Base-by-base conservation (phyloP, 2,888 invertebrate genomes). In the Neria commutata region DNA sequence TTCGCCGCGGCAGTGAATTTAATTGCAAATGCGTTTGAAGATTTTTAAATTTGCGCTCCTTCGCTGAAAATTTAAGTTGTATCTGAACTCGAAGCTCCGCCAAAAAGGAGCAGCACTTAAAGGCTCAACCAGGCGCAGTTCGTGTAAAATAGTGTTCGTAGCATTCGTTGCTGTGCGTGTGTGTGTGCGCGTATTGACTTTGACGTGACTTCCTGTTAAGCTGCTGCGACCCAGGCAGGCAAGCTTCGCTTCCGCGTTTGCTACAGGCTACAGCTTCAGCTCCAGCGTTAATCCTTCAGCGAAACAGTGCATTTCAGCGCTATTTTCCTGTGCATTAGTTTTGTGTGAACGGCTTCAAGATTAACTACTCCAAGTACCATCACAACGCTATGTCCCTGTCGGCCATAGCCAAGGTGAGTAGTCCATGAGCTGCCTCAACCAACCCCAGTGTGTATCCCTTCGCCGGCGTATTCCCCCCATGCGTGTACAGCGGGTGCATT, bases 311-410 rank as follows among this genome's bases (percentile, higher is more conserved):
- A n/a, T n/a, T n/a, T n/a, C n/a, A n/a, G n/a, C n/a, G n/a, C 62
- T 61, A 55, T 42, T 29, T 19, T 49, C 54, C 58, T 61, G 66
- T 65, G 72, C 68, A 61, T 58, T 55, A 61, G 68, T 63, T 58
- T 58, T 58, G 6, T 46, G 24, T 63, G 67, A 78, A 81, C 78
- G 78, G 79, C 81, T 74, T 75, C 86, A 87, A 87, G 85, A 87
- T 87, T 86, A 86, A 84, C 83, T 87, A 85, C 82, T 84, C 85
- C 71, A 87, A 87, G 85, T 87, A 87, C 81, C 86, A 86, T 80
- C 86, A 86, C 84, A 86, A 85, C 77, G 84, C 85, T 81, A 85
- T 85, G 84, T 86, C 82, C 76, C 76, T 82, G 61, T 82, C 87
- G 81, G 85, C 84, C 77, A 84, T 88, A 85, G 87, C 87, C 73